Conservation (phyloP, 2,113 vertebrate genomes). For the Probosciger aterrimus region DNA sequence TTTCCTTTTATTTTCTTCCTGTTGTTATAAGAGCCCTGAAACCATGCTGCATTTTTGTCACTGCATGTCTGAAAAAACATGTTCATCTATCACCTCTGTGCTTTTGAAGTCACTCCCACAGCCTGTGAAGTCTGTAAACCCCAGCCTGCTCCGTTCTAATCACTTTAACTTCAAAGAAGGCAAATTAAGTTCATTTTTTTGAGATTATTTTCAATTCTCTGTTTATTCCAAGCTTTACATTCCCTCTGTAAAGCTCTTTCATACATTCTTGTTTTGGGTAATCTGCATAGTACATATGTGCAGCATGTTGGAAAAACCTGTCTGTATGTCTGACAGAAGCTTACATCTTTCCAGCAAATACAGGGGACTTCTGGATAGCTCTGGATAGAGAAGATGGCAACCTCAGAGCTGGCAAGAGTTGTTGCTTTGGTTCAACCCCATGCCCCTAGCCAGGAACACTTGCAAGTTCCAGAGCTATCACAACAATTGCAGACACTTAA, state of each 20-base stretch:
- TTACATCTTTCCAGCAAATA: neutral
- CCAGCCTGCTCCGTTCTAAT: slow-evolving; percentile 8
- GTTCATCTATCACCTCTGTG: neutral
- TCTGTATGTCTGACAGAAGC: neutral
- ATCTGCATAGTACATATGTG: neutral
- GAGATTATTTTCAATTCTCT: neutral
- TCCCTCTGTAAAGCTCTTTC: neutral
- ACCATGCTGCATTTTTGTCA: slow-evolving; percentile 1
- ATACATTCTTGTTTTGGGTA: neutral
- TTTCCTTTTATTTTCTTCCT: neutral
- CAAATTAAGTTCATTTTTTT: neutral
- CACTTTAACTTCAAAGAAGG: slow-evolving; percentile 32
- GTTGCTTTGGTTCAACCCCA: neutral
- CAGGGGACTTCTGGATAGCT: neutral
- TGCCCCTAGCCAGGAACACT: neutral
- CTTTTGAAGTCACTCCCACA: slow-evolving; percentile 37
- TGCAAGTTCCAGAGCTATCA: neutral
- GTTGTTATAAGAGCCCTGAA: neutral
- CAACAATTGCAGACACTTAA: neutral
- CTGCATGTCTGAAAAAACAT: neutral
- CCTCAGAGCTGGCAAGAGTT: neutral
- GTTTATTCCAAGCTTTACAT: neutral
- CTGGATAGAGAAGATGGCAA: neutral
- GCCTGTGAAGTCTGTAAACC: neutral
- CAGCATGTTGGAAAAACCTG: neutral